These are phyloP conservation scores for Malaclemys terrapin DNA, from an alignment of 2,113 vertebrate genomes.

Conservation along the genomic window DNA sequence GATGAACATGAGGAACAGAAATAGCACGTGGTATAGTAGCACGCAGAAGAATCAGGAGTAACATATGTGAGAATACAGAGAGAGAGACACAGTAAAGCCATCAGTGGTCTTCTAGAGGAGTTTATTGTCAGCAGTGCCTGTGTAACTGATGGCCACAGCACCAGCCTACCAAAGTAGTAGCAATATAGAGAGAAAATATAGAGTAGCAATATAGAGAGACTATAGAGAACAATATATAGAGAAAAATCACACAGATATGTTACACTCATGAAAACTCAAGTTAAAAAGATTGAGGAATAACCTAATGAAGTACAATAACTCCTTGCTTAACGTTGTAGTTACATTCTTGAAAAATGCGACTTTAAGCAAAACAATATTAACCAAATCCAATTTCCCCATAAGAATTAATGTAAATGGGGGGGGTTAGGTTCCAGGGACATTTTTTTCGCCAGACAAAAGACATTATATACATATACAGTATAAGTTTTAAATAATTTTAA, in stretches of 20 bases:
- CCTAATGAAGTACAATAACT: neutral
- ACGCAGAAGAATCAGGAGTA: neutral
- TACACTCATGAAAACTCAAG: neutral
- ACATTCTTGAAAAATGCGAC: too few relatives aligned
- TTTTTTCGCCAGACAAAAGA: too few relatives aligned
- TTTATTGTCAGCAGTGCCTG: neutral
- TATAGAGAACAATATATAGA: neutral
- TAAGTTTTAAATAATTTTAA: too few relatives aligned
- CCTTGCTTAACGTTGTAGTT: too few relatives aligned
- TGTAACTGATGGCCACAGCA: neutral
- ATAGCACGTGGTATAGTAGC: neutral
- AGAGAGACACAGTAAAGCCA: neutral
- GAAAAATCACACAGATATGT: neutral
- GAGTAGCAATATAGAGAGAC: too few relatives aligned
- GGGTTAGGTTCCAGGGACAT: too few relatives aligned
- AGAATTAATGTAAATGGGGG: too few relatives aligned
- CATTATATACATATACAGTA: too few relatives aligned
- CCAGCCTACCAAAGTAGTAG: neutral
- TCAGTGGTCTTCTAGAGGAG: neutral
- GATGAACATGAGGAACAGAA: neutral
- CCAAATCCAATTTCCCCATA: too few relatives aligned
- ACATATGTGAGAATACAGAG: neutral
- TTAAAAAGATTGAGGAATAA: neutral
- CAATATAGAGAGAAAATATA: neutral
- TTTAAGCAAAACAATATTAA: too few relatives aligned